These are phyloP conservation scores for Mirounga angustirostris DNA, from an alignment of 2,113 vertebrate genomes.

Conservation along the genomic window DNA sequence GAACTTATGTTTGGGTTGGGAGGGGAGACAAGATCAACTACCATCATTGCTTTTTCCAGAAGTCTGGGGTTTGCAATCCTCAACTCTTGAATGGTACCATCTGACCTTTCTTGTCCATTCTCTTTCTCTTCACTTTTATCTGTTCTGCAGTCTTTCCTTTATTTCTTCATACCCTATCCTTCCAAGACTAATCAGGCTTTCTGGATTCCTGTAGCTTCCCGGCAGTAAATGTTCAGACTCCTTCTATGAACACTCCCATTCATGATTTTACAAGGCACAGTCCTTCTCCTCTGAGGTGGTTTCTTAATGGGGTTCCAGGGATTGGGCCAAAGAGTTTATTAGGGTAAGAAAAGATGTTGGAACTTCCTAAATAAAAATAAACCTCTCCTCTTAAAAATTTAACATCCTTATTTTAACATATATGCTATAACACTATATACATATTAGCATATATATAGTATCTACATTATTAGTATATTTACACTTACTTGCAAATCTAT, in stretches of 20 bases:
- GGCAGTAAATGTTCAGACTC: neutral
- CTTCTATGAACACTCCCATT: neutral
- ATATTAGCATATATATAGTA: neutral
- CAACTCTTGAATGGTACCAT: neutral
- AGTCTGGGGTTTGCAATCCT: neutral
- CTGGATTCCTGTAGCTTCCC: neutral
- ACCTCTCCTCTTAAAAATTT: neutral
- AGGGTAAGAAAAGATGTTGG: neutral
- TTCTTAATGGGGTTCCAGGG: neutral
- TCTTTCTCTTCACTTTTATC: neutral
- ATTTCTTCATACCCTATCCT: neutral
- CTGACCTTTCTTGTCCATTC: fast-evolving
- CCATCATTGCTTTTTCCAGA: neutral
- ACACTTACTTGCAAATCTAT: neutral
- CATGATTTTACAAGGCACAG: neutral
- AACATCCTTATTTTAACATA: neutral
- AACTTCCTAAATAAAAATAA: constrained; percentile 28
- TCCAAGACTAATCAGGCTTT: neutral
- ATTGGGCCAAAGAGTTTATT: neutral
- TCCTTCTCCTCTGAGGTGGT: neutral
- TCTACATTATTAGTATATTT: neutral
- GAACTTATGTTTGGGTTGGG: neutral
- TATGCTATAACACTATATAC: neutral
- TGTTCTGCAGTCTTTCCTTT: neutral
- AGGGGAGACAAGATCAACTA: neutral